Conservation (phyloP, 2,113 vertebrate genomes). For the Hippolais icterina region DNA sequence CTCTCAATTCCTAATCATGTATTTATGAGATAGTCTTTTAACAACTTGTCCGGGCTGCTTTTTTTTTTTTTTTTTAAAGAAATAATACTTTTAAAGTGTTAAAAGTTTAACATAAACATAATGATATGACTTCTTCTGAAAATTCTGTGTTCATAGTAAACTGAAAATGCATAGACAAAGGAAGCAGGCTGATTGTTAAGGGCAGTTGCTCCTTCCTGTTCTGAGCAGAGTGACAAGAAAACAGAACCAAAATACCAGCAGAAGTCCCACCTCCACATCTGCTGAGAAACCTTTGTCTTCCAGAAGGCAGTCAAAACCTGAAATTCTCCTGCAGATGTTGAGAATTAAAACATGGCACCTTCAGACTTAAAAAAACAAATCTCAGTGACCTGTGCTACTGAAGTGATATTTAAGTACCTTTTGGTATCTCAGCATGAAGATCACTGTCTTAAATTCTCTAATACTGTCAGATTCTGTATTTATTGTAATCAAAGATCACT, state of each 20-base stretch:
- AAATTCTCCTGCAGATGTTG: not conserved
- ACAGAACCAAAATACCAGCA: not conserved
- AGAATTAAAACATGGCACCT: not conserved
- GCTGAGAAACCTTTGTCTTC: not conserved
- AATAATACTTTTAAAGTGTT: not conserved
- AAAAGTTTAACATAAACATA: not conserved
- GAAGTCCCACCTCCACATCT: not conserved
- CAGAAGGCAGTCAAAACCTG: not conserved
- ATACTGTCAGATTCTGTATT: not conserved
- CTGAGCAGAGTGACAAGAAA: not conserved
- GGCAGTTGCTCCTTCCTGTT: not conserved
- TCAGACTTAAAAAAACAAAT: not conserved
- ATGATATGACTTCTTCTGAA: not conserved
- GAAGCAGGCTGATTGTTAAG: not conserved
- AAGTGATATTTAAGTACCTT: not conserved
- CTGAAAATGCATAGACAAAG: not conserved
- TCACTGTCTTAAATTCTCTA: not conserved
- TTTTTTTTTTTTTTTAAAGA: not conserved
- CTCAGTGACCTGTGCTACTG: not conserved
- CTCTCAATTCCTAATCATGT: not conserved
- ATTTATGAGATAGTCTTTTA: not conserved
- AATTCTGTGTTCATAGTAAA: not conserved
- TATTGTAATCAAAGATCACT: not conserved
- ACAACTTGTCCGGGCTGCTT: not conserved
- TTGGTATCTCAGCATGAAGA: not conserved